Evolutionary conservation across 2,888 invertebrate genomes (phyloP), one percentile per base, ranked within the genome.

Genomic region (Rhingia campestris): DNA sequence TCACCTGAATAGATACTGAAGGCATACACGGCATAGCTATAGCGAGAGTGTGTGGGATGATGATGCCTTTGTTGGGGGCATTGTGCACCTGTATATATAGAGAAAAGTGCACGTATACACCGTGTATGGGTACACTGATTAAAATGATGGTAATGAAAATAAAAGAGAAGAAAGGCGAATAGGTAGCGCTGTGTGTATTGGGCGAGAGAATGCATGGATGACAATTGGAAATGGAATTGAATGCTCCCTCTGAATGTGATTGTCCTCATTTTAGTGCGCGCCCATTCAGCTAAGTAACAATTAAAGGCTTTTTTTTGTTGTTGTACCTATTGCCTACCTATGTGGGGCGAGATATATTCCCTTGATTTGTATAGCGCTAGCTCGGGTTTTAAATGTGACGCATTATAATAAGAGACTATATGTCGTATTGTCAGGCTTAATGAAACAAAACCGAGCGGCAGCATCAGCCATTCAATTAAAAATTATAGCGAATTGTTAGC

Each of bases 201-300:
- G 35, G 43, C n/a, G 41, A 56, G 33, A 41, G 49, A 58, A 69
- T 69, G 58, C 56, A 69, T 35, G 64, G 45, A 51, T 63, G 37
- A 84, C 84, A 84, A 84, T 80, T 80, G 74, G 73, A 67, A 72
- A 70, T 84, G 80, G 74, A 84, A 80, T 66, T 80, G 74, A 84
- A 80, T 84, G 80, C 74, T 56, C 53, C 66, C 66, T 84, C 66
- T 84, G 80, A 84, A 84, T 84, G 84, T 75, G 37, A 84, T 84
- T 84, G 84, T 84, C 80, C 84, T 75, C 80, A 80, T 84, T 84
- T 84, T 75, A 79, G 80, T 80, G 33, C 37, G 64, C 49, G 64
- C 64, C 70, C 59, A 80, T 84, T 80, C 80, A 84, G 53, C 64
- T 67, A 75, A 84, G 80, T 84, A 84, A 84, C 84, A 84, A 84